These are phyloP conservation scores for Tetranychus piercei DNA, from an alignment of 2,888 invertebrate species.

Conservation along the genomic window DNA sequence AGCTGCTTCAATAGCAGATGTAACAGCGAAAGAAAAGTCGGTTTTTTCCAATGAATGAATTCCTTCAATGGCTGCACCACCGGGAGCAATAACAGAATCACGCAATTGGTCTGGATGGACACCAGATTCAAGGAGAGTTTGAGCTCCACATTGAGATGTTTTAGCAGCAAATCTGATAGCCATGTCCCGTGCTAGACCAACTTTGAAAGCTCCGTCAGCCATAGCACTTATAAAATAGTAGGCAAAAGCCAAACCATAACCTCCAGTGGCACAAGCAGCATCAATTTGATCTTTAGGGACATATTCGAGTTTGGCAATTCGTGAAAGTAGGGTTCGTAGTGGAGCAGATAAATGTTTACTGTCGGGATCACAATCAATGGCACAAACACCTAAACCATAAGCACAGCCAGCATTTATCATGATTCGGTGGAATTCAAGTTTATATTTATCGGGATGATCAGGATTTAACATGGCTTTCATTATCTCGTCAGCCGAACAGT, in stretches of 20 bases:
- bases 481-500: slow-evolving; percentile 15
- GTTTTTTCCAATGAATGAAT: slow-evolving; percentile 30
- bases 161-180: slow-evolving; percentile 31
- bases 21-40: slow-evolving; percentile 22
- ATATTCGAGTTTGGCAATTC: slow-evolving; percentile 31
- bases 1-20: slow-evolving; percentile 27
- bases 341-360: slow-evolving; percentile 9
- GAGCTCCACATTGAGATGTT: slow-evolving; percentile 29
- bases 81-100: slow-evolving; percentile 31
- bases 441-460: slow-evolving; percentile 21
- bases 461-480: slow-evolving; percentile 16
- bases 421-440: slow-evolving; percentile 25
- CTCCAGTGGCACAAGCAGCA: slow-evolving; percentile 34
- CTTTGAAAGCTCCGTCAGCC: slow-evolving; percentile 33
- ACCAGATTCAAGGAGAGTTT: slow-evolving; percentile 28
- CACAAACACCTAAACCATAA: slow-evolving; percentile 20
- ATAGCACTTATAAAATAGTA: slow-evolving; percentile 32
- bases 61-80: slow-evolving; percentile 32
- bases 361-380: slow-evolving; percentile 21
- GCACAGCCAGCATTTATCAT: slow-evolving; percentile 30
- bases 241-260: slow-evolving; percentile 34
- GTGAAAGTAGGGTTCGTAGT: slow-evolving; percentile 17
- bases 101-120: slow-evolving; percentile 31
- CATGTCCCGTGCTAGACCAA: slow-evolving; percentile 32
- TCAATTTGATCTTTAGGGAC: slow-evolving; percentile 32